A percentile compares a stretch with the other conserved stretches of the same genome.
Conservation (phyloP, 1,140 invertebrate genomes). For the Aleiodes sp. region DNA sequence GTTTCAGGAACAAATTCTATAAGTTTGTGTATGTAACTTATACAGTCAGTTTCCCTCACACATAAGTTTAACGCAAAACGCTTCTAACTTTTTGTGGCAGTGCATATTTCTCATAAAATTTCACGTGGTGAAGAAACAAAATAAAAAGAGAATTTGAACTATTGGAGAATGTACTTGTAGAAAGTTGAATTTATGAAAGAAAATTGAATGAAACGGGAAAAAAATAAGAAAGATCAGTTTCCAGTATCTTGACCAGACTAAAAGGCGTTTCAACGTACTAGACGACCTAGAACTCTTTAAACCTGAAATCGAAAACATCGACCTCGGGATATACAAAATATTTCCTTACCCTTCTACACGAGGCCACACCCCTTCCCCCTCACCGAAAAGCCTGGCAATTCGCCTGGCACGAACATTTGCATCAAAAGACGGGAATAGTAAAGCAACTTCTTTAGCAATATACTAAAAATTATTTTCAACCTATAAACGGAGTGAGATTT, state of each 20-base stretch:
- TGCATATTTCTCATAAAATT: no score
- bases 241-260: background rate
- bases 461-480: constrained; percentile 37
- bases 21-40: background rate
- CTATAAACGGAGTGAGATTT: constrained; percentile 10
- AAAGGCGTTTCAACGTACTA: constrained; percentile 9
- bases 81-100: no score
- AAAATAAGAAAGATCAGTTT: no score
- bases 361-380: background rate
- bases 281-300: constrained; percentile 26
- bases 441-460: constrained; percentile 39
- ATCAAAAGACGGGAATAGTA: constrained; percentile 27
- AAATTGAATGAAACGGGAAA: no score
- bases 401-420: constrained; percentile 29
- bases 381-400: constrained; percentile 32
- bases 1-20: background rate
- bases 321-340: background rate
- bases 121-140: no score
- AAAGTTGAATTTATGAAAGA: no score
- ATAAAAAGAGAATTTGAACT: no score
- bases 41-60: no score
- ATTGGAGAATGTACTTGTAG: no score
- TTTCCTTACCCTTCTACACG: background rate
- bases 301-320: background rate
- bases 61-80: no score